phyloP scores from a whole-genome alignment of 2,113 vertebrate genomes.

The Ia io region DNA sequence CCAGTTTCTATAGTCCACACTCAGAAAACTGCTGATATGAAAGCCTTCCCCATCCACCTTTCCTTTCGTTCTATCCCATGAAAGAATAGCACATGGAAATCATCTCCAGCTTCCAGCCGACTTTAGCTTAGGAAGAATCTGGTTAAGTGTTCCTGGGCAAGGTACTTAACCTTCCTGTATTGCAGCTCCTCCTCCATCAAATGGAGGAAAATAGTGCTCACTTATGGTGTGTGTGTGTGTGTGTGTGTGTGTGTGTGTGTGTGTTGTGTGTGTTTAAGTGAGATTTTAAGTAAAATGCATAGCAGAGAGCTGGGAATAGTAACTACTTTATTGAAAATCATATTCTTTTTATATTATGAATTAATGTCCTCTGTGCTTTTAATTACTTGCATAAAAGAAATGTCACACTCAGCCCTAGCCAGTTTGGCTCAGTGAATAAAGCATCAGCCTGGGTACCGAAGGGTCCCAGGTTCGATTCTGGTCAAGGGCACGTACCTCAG shows the following conservation, averaged over 20 bases:
- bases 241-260: neutral
- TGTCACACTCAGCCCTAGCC: neutral
- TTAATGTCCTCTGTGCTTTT: constrained; percentile 7
- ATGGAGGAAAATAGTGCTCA: neutral
- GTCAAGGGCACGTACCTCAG: no score
- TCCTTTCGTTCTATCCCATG: neutral
- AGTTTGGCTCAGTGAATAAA: neutral
- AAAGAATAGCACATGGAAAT: neutral
- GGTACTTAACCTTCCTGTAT: neutral
- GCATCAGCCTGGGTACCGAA: no score
- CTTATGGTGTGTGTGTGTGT: no score
- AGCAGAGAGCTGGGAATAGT: neutral
- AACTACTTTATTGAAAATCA: neutral
- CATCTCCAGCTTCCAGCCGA: neutral
- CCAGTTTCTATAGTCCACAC: neutral
- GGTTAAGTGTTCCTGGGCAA: neutral
- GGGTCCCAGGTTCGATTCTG: no score
- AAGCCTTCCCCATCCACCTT: neutral
- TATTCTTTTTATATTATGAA: neutral
- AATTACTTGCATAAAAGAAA: neutral
- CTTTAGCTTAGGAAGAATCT: neutral
- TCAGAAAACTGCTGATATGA: neutral
- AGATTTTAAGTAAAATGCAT: constrained; percentile 24
- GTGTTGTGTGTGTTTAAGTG: neutral
- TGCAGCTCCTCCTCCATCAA: neutral